Evolutionary conservation across 2,888 invertebrate species (phyloP), one percentile per base, ranked within the genome.

Genomic region (Cyaniris semiargus): DNA sequence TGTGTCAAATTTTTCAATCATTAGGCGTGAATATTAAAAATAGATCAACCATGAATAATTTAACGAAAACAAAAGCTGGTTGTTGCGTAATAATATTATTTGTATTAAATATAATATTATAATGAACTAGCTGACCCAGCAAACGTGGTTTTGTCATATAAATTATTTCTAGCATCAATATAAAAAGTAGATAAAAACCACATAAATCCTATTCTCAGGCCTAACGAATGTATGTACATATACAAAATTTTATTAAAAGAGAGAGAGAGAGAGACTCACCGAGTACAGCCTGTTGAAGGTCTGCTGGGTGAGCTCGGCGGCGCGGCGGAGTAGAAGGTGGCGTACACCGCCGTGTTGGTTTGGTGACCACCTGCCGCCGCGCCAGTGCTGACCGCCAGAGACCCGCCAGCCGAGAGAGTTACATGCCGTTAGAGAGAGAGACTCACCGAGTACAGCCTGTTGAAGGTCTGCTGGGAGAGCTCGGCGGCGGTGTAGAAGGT

Each of bases 261-360:
- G 6, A 44, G 44, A 44, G 44, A 44, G 44, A 44, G 44, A 44
- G 13, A 13, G 10, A 44, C 44, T 94, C 92, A 97, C 97, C 93
- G 96, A 85, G 79, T 96, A 89, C 84, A 95, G 95, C 84, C 95
- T 96, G 77, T 95, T 95, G 80, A 96, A 90, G 10, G 95, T 95
- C 89, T 98, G 98, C 86, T 97, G 97, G 0, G 97, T 96, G 78
- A 96, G 94, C 86, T 97, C 97, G 0, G 98, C 97, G 5, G 96
- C 96, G 98, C 97, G 5, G 96, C 96, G 0, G 96, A 95, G 86
- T 97, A 97, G 82, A 97, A 95, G 0, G 95, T 94, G 6, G 97
- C 97, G 87, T 97, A 97, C 56, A 97, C 95, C 3, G 95, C 86
- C 82, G 95, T 91, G 83, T 95, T 95, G 77, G 95, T 92, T 95